Evolutionary conservation across 2,113 vertebrate genomes (phyloP).

Genomic region (Pangasianodon hypophthalmus): DNA sequence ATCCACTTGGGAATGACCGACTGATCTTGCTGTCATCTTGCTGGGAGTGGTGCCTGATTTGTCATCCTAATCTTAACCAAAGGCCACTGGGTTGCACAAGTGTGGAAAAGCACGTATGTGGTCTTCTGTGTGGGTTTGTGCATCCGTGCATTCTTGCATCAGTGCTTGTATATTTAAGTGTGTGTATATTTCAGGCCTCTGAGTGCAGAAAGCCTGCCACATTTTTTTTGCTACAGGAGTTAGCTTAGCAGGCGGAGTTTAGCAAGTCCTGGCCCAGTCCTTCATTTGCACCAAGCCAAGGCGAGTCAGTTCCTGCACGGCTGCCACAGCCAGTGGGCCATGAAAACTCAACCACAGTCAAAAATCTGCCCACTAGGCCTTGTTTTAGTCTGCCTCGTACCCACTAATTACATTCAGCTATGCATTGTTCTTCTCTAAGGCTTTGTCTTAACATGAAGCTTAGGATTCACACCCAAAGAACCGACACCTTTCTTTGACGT

Average conservation of each 20-base stretch:
- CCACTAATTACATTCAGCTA: conserved; percentile 46
- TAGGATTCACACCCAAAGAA: background rate
- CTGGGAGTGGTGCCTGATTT: conserved; percentile 27
- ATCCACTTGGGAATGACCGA: conserved; percentile 57
- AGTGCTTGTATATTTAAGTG: conserved; percentile 10
- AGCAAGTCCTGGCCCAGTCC: conserved; percentile 34
- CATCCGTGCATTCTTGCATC: background rate
- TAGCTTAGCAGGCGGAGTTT: conserved; percentile 15
- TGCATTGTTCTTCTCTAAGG: conserved; percentile 32
- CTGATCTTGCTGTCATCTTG: conserved; percentile 58
- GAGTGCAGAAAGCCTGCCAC: background rate
- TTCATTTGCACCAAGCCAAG: conserved; percentile 15
- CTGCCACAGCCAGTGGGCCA: conserved; percentile 30
- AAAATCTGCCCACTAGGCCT: conserved; percentile 42
- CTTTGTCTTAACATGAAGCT: conserved; percentile 39
- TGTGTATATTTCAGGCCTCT: conserved; percentile 40
- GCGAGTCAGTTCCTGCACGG: conserved; percentile 47
- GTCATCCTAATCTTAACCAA: conserved; percentile 32
- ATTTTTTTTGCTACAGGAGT: background rate
- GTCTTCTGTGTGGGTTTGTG: background rate
- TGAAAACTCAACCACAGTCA: conserved; percentile 36
- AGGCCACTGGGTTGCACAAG: background rate
- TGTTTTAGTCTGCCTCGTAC: conserved; percentile 26
- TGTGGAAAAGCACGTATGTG: background rate
- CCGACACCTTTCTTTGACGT: background rate